Evolutionary conservation across 2,113 vertebrate species (phyloP).

Genomic region (Megalops atlanticus): DNA sequence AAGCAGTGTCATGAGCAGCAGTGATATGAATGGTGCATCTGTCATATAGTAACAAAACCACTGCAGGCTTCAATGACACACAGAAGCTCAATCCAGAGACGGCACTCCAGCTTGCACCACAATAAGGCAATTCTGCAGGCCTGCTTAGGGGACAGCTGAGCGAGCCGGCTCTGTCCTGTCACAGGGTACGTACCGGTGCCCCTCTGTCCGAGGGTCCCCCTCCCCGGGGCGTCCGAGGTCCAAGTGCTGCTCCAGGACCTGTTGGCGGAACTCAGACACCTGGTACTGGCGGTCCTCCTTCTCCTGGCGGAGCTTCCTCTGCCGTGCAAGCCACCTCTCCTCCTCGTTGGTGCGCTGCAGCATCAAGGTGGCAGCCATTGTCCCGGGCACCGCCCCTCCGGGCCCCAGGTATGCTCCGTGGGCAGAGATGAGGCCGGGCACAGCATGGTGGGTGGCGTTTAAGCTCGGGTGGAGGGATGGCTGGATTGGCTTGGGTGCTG

Average conservation of each 20-base stretch:
- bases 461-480: slow-evolving; percentile 78
- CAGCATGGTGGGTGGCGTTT: slow-evolving; percentile 73
- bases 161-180: not conserved
- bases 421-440: slow-evolving; percentile 84
- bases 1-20: not conserved
- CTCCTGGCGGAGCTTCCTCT: slow-evolving; percentile 92
- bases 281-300: slow-evolving; percentile 97
- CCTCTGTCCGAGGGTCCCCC: slow-evolving; percentile 78
- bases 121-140: not conserved
- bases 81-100: not conserved
- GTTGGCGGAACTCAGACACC: slow-evolving; percentile 95
- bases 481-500: slow-evolving; percentile 83
- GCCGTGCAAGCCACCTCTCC: slow-evolving; percentile 93
- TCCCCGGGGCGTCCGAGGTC: slow-evolving; percentile 84
- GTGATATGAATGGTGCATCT: not conserved
- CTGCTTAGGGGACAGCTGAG: not conserved
- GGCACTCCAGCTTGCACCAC: not conserved
- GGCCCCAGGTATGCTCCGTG: slow-evolving; percentile 83
- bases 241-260: slow-evolving; percentile 95
- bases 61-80: not conserved
- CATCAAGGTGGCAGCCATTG: slow-evolving; percentile 76
- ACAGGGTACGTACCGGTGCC: slow-evolving; percentile 76
- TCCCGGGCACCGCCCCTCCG: slow-evolving; percentile 56
- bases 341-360: slow-evolving; percentile 92
- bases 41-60: not conserved